phyloP scores from a whole-genome alignment of 1,140 invertebrate species.

The Hirudo medicinalis region DNA sequence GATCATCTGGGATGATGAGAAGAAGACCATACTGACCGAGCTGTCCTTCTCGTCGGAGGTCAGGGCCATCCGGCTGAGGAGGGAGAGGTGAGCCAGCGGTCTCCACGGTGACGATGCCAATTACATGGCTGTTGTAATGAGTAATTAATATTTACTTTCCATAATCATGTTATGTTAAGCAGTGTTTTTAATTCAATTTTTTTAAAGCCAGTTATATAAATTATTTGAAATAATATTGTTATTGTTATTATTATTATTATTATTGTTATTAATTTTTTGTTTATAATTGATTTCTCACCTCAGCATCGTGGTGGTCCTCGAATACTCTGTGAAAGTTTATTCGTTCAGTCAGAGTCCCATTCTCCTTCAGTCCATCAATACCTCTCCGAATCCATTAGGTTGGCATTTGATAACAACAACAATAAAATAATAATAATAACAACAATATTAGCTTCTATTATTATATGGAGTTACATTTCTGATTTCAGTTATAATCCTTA shows the following conservation, averaged over 20 bases:
- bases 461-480: no score
- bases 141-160: no score
- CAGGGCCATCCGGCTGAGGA: slow-evolving; percentile 69
- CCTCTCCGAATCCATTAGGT: slow-evolving; percentile 74
- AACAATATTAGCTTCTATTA: no score
- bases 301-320: slow-evolving; percentile 85
- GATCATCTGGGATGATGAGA: slow-evolving; percentile 93
- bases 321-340: slow-evolving; percentile 91
- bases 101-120: neutral
- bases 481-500: no score
- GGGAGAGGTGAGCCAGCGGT: slow-evolving; percentile 50
- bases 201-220: no score
- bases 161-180: no score
- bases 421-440: no score
- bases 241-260: no score
- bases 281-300: neutral
- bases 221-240: neutral
- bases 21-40: slow-evolving; percentile 79
- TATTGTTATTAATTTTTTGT: no score
- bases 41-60: slow-evolving; percentile 84
- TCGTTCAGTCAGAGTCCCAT: slow-evolving; percentile 91
- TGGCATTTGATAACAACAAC: slow-evolving; percentile 16
- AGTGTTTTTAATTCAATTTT: neutral
- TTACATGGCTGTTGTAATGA: no score
- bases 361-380: slow-evolving; percentile 90